A percentile compares a stretch with the other conserved stretches of the same genome.
Conservation (phyloP, 2,888 invertebrate species). For the Therioaphis trifolii region DNA sequence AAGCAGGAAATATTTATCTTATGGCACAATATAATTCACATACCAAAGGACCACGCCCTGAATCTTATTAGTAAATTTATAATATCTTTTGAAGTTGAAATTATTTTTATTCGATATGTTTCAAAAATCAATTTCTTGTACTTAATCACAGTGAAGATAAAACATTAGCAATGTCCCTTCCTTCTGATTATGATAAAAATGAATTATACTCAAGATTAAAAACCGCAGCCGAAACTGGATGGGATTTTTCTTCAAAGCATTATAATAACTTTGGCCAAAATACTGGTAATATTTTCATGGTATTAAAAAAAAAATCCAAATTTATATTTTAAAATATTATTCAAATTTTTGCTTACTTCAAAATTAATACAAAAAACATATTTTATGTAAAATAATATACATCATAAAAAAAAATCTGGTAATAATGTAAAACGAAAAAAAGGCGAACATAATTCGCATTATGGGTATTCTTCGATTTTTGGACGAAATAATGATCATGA, state of each 20-base stretch:
- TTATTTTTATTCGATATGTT: no score
- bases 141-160: constrained; percentile 75
- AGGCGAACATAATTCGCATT: no score
- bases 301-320: no score
- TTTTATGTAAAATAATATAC: no score
- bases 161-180: constrained; percentile 69
- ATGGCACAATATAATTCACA: constrained; percentile 75
- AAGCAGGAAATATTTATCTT: constrained; percentile 71
- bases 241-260: constrained; percentile 72
- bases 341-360: no score
- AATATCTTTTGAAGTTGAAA: neutral
- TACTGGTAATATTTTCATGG: constrained; percentile 35
- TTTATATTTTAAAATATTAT: no score
- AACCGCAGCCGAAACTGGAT: constrained; percentile 86
- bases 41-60: constrained; percentile 77
- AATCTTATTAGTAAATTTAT: constrained; percentile 72
- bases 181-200: constrained; percentile 70
- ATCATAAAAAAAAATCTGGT: no score
- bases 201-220: constrained; percentile 80
- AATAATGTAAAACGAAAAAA: no score
- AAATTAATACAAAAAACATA: no score
- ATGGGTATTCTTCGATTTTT: no score
- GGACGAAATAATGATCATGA: no score
- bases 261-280: no score
- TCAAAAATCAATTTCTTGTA: neutral